phyloP scores from a whole-genome alignment of 1,140 invertebrate genomes.

The Frieseomelitta varia region DNA sequence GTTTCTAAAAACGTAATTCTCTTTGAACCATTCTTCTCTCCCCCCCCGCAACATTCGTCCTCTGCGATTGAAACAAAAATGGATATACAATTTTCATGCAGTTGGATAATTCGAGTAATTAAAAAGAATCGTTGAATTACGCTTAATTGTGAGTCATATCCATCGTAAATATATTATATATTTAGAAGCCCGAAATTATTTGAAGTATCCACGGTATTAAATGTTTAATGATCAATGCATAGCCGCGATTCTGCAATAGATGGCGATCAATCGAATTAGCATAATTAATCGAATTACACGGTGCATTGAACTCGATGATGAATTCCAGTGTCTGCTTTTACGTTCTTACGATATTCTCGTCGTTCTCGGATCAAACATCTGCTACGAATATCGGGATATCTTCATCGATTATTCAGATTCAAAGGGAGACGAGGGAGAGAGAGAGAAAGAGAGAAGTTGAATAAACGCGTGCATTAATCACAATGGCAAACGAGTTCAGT shows the following conservation, averaged over 20 bases:
- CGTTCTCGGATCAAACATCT: not conserved
- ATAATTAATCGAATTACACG: not conserved
- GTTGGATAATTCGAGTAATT: not conserved
- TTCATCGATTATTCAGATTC: slow-evolving; percentile 15
- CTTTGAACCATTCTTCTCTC: not conserved
- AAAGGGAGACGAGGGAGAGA: too few relatives aligned
- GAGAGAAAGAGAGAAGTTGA: not conserved
- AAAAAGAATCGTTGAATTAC: too few relatives aligned
- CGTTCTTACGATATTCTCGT: not conserved
- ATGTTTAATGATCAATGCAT: not conserved
- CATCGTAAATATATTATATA: not conserved
- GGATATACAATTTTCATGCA: too few relatives aligned
- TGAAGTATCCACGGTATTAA: not conserved
- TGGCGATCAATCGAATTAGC: not conserved
- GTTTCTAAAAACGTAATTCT: not conserved
- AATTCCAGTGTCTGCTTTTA: not conserved
- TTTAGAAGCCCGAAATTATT: not conserved
- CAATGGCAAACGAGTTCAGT: not conserved
- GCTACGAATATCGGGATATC: not conserved
- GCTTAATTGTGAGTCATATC: too few relatives aligned
- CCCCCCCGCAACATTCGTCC: not conserved
- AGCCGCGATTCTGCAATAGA: too few relatives aligned
- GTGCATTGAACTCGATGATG: not conserved
- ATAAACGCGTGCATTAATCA: slow-evolving; percentile 12
- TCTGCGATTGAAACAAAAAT: not conserved